Percentiles rank a stretch among this genome's conserved stretches.
Evolutionary conservation across 2,888 invertebrate species (phyloP).

Genomic region (Epinotia nisella): DNA sequence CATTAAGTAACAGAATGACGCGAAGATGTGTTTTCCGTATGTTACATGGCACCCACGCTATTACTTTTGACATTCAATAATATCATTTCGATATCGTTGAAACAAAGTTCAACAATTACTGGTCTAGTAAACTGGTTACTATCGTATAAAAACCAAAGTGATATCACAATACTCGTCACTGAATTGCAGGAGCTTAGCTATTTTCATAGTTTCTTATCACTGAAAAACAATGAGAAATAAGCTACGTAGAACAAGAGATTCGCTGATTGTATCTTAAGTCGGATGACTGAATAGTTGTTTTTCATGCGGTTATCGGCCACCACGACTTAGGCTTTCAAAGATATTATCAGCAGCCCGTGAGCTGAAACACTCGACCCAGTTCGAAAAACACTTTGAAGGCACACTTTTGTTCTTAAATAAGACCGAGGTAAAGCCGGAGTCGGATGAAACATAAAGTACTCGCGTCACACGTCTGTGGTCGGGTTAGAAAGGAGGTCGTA

Average conservation of each 20-base stretch:
- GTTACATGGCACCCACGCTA: conserved; percentile 12
- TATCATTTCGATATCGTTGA: not conserved
- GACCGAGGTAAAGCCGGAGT: conserved; percentile 36
- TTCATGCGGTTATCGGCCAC: conserved; percentile 19
- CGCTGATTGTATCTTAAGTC: conserved; percentile 4
- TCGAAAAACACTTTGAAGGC: conserved; percentile 43
- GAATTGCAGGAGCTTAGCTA: not conserved
- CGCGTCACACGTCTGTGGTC: conserved; percentile 35
- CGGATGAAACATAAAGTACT: conserved; percentile 38
- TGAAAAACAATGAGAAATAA: not conserved
- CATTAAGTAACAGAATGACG: conserved; percentile 37
- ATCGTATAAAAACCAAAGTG: not conserved
- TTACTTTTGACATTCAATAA: conserved; percentile 10
- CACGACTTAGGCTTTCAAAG: conserved; percentile 37
- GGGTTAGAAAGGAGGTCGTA: conserved; percentile 41
- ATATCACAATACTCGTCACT: not conserved
- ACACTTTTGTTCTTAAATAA: conserved; percentile 45
- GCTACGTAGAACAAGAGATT: not conserved
- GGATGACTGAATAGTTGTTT: conserved; percentile 24
- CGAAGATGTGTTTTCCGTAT: conserved; percentile 15
- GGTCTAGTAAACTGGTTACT: not conserved
- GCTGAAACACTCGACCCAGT: conserved; percentile 43
- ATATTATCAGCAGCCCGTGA: conserved; percentile 43
- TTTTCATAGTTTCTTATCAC: too few relatives aligned
- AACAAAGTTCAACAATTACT: not conserved